These are phyloP conservation scores for Schizopygopsis malacanthus DNA, from an alignment of 2,797 vertebrate genomes.

Conservation along the genomic window DNA sequence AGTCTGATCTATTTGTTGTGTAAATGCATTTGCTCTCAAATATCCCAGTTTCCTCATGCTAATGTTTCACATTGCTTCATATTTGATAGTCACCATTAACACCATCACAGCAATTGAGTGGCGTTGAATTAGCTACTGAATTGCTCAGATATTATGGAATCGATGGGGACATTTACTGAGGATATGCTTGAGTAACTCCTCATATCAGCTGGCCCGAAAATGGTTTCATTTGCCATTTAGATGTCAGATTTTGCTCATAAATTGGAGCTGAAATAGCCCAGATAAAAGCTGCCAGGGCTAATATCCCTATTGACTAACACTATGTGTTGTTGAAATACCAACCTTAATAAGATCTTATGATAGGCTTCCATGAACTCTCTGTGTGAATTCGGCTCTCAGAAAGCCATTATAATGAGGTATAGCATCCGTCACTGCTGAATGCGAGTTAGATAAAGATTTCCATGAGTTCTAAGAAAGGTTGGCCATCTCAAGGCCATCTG, in stretches of 20 bases:
- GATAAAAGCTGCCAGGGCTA: slow-evolving; percentile 47
- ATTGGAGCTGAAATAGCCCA: slow-evolving; percentile 60
- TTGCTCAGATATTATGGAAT: slow-evolving; percentile 48
- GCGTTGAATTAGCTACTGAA: slow-evolving; percentile 41
- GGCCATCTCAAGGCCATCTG: slow-evolving; percentile 15
- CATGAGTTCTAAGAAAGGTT: slow-evolving; percentile 32
- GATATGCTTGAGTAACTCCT: slow-evolving; percentile 58
- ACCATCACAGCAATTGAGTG: slow-evolving; percentile 39
- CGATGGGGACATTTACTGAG: slow-evolving; percentile 54
- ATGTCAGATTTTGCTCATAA: slow-evolving; percentile 59
- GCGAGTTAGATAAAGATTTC: slow-evolving; percentile 18
- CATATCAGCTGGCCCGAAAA: slow-evolving; percentile 53
- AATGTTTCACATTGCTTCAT: slow-evolving; percentile 47
- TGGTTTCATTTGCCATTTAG: slow-evolving; percentile 59
- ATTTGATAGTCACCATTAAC: slow-evolving; percentile 55
- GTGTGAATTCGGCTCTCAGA: slow-evolving; percentile 14
- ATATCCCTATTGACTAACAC: slow-evolving; percentile 51
- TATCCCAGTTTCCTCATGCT: slow-evolving; percentile 46
- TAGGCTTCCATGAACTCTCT: neutral
- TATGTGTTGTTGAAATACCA: slow-evolving; percentile 22
- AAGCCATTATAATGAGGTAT: slow-evolving; percentile 26
- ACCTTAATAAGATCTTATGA: slow-evolving; percentile 31
- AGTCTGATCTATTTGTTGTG: slow-evolving; percentile 50
- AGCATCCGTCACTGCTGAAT: neutral
- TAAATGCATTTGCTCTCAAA: slow-evolving; percentile 50